Evolutionary conservation across 2,888 invertebrate species (phyloP), one percentile per base, ranked within the genome.

Genomic region (Branchipolynoe longqiensis): DNA sequence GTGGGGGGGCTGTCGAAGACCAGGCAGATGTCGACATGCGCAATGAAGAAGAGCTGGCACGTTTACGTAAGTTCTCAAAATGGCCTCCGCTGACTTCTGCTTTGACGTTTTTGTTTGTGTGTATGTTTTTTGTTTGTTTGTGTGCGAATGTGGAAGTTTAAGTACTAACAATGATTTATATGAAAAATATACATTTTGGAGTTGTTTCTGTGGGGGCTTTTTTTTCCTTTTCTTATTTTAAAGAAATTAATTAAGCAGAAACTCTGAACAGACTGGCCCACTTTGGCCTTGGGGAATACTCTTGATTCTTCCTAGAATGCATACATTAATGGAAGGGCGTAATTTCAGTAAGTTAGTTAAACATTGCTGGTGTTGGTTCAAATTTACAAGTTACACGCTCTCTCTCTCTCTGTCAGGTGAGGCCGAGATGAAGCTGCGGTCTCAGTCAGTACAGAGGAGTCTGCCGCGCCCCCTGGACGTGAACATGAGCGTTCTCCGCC

Each of bases 381-480:
- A 12, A 48, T 12, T 48, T 48, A 12, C 48, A 8, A 18, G 18
- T 48, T 48, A 8, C 18, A 12, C 18, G 48, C 48, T 48, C 48
- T 12, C 8, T 48, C 18, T 48, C 48, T 8, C 18, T 48, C 8
- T 31, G 1, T 1, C 4, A 78, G 73, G 54, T 69, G 95, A 95
- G 90, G 95, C 94, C 88, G 96, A 96, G 92, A 93, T 97, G 88
- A 96, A 96, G 84, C 95, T 96, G 87, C 96, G 98, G 8, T 98
- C 98, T 0, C 96, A 96, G 91, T 96, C 97, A 1, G 97, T 99
- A 85, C 98, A 98, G 94, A 95, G 98, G 89, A 95, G 95, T 87
- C 94, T 97, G 84, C 98, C 98, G 6, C 95, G 98, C 56, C 98
- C 98, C 0, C 95, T 95, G 31, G 98, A 98, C 90, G 96, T 98